Evolutionary conservation across 2,888 invertebrate species (phyloP).

Genomic region (Lepidocyrtinus sp.): DNA sequence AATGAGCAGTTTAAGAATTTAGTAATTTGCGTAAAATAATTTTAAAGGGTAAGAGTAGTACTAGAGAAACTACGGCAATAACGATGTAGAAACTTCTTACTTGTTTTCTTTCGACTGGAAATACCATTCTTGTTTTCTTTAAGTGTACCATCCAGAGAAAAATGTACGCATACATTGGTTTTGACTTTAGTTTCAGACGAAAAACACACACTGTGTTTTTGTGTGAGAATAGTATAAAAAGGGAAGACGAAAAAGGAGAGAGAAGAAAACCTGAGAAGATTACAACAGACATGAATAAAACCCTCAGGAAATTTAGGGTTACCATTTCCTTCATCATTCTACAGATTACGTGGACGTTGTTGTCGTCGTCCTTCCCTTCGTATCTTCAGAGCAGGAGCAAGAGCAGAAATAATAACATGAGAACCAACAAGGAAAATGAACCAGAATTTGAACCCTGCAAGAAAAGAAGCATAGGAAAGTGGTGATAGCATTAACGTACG

Average conservation of each 20-base stretch:
- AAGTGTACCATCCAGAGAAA: neutral
- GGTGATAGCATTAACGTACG: conserved; percentile 25
- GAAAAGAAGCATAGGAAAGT: conserved; percentile 14
- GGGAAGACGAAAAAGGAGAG: neutral
- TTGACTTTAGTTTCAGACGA: too few species aligned
- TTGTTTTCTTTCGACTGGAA: conserved; percentile 1
- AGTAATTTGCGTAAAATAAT: too few species aligned
- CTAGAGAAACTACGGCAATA: too few species aligned
- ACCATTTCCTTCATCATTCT: conserved; percentile 57
- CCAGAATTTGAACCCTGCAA: neutral
- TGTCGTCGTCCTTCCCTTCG: conserved; percentile 13
- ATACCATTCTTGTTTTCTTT: conserved; percentile 22
- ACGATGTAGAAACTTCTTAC: neutral
- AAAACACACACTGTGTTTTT: neutral
- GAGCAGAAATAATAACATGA: conserved; percentile 19
- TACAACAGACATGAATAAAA: conserved; percentile 62
- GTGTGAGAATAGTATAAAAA: neutral
- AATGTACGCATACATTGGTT: neutral
- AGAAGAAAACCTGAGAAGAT: conserved; percentile 58
- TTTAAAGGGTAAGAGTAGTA: too few species aligned
- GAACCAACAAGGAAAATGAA: conserved; percentile 13
- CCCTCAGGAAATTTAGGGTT: conserved; percentile 62
- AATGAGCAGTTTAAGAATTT: too few species aligned
- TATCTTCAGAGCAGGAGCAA: conserved; percentile 14
- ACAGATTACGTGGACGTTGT: conserved; percentile 31